Evolutionary conservation across 2,888 invertebrate genomes (phyloP), one percentile per base, ranked within the genome.

Genomic region (Cephonodes hylas): DNA sequence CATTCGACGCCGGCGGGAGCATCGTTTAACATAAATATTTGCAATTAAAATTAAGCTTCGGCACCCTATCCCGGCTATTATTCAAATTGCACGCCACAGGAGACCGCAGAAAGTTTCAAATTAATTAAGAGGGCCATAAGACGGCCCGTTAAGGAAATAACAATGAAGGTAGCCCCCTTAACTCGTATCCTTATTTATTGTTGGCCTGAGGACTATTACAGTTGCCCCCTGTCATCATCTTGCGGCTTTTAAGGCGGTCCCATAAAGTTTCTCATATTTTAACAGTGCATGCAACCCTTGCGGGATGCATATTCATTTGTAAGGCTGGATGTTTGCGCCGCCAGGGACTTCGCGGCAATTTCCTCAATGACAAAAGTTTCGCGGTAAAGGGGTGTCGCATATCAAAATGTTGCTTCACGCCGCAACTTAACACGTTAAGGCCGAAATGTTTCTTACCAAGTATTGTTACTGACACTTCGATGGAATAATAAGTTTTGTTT

Each of bases 41-140:
- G 89, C 91, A 91, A 91, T 92, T 92, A 91, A 89, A 92, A 92
- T 92, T 88, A 90, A 85, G 84, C 85, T 77, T 76, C 79, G 84
- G 78, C 88, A 82, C 90, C 90, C 91, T 87, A 89, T 91, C 89
- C 79, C 63, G 72, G 89, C 88, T 87, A 91, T 92, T 92, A 92
- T 92, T 92, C 91, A 92, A 92, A 92, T 92, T 84, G 90, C 76
- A 77, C 88, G 86, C 91, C 90, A 87, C 89, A 82, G 89, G 91
- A 90, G 91, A 90, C 90, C 90, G 85, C 88, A 86, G 89, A 91
- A 92, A 92, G 90, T 92, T 91, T 88, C 90, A 91, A 92, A 92
- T 92, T 92, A 92, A 92, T 92, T 92, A 91, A 92, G 91, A 89
- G 89, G 84, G 88, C 79, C 87, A 90, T 91, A 91, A 92, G 92